Conservation (phyloP, 2,113 vertebrate species). For the Mastomys natalensis region DNA sequence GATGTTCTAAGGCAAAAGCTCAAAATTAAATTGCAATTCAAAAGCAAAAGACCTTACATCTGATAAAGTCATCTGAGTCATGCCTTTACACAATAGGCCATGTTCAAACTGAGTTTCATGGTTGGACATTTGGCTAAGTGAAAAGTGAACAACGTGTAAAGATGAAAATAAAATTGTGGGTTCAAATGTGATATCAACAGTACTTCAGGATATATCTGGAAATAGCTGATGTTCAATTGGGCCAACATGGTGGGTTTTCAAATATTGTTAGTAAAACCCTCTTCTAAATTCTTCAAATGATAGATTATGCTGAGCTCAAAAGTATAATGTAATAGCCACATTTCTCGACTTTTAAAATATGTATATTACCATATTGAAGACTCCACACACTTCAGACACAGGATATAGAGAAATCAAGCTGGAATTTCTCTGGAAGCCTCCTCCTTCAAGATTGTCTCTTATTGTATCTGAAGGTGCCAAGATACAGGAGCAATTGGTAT, state of each 20-base stretch:
- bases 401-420: not conserved
- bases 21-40: not conserved
- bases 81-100: not conserved
- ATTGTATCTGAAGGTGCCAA: not conserved
- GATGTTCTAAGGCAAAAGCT: not conserved
- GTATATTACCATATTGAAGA: not conserved
- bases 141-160: not conserved
- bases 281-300: not conserved
- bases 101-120: not conserved
- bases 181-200: not conserved
- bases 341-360: not conserved
- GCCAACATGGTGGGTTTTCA: not conserved
- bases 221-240: not conserved
- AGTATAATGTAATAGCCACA: conserved; percentile 25
- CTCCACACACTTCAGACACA: not conserved
- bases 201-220: not conserved
- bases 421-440: not conserved
- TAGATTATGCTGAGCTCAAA: conserved; percentile 32
- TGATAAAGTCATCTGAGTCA: not conserved
- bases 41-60: not conserved
- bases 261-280: not conserved
- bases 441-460: not conserved
- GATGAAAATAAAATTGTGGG: not conserved
- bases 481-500: not conserved
- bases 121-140: not conserved